Evolutionary conservation across 2,888 invertebrate genomes (phyloP).

Genomic region (Philaethria dido): DNA sequence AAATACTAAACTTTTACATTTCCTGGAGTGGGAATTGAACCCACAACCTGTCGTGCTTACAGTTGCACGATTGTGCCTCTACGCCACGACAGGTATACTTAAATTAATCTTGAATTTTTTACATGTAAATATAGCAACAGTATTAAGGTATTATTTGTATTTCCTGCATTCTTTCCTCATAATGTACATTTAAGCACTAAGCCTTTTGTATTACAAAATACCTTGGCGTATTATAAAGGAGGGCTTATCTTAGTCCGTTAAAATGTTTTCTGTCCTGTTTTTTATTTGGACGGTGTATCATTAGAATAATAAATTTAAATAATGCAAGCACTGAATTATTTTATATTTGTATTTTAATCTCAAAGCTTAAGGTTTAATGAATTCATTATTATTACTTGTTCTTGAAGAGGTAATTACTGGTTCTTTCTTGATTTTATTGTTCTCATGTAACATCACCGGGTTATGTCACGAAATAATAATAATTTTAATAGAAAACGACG

Average conservation of each 20-base stretch:
- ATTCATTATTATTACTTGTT: neutral
- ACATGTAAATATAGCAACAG: neutral
- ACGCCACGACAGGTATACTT: too few species aligned
- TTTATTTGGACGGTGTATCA: constrained; percentile 18
- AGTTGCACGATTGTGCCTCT: too few species aligned
- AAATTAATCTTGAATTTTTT: neutral
- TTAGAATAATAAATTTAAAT: constrained; percentile 8
- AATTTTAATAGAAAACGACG: too few species aligned
- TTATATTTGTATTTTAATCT: neutral
- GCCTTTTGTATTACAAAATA: constrained; percentile 22
- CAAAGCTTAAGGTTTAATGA: neutral
- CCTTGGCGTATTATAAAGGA: constrained; percentile 24
- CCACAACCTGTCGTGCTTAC: too few species aligned
- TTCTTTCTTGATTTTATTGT: neutral
- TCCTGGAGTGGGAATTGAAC: too few species aligned
- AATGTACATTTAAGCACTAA: constrained; percentile 18
- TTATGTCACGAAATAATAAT: too few species aligned
- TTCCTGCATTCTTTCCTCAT: constrained; percentile 14
- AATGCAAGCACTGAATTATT: neutral
- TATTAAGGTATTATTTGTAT: constrained; percentile 8
- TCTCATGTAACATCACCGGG: too few species aligned
- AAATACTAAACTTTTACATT: too few species aligned
- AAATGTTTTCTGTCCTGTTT: constrained; percentile 19
- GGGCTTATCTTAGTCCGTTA: constrained; percentile 24
- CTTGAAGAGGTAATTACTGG: neutral